phyloP scores from a whole-genome alignment of 2,113 vertebrate genomes.

The Aspiorhynchus laticeps region DNA sequence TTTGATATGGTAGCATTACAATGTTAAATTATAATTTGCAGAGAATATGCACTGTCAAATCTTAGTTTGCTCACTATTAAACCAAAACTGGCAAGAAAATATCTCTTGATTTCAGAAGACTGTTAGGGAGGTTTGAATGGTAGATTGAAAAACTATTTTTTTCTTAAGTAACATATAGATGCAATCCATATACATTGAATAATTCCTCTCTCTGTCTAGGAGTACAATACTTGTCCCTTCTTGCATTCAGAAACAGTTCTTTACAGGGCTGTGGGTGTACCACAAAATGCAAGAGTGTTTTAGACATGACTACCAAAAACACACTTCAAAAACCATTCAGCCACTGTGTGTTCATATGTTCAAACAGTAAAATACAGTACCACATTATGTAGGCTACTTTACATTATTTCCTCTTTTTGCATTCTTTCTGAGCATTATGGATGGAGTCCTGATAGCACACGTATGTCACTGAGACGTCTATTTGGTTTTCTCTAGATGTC shows the following conservation, averaged over 20 bases:
- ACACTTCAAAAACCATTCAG: not conserved
- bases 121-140: constrained; percentile 22
- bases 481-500: not conserved
- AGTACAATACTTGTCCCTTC: not conserved
- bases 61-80: constrained; percentile 3
- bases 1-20: constrained; percentile 53
- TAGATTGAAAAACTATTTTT: constrained; percentile 34
- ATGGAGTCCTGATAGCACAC: not conserved
- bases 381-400: not conserved
- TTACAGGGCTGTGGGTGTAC: too few relatives aligned
- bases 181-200: not conserved
- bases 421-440: not conserved
- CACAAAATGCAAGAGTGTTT: constrained; percentile 22
- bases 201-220: not conserved
- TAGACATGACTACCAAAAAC: constrained; percentile 14
- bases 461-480: not conserved
- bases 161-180: constrained; percentile 1
- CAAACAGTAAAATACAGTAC: not conserved
- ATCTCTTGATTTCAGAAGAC: not conserved
- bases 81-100: constrained; percentile 16
- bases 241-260: not conserved
- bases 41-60: constrained; percentile 31
- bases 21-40: constrained; percentile 13
- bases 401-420: not conserved
- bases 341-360: not conserved